Evolutionary conservation across 2,888 invertebrate species (phyloP).

Genomic region (Lasioglossum lativentre): DNA sequence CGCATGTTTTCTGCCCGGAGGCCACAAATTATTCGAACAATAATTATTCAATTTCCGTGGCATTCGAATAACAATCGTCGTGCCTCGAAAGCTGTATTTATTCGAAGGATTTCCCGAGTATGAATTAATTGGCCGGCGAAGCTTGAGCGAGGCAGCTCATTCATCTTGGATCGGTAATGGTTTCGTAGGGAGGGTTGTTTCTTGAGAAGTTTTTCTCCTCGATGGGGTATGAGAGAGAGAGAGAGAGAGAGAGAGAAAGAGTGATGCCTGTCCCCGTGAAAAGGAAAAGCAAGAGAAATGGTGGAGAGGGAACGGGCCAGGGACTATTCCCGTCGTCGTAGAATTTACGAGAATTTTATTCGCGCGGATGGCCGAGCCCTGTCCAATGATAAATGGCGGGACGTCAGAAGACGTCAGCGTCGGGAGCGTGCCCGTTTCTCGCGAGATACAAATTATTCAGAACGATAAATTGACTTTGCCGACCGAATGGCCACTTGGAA

Average conservation of each 20-base stretch:
- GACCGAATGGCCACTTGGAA: conserved; percentile 16
- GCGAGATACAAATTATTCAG: conserved; percentile 13
- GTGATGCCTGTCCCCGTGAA: background rate
- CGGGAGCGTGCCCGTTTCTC: background rate
- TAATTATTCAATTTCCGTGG: background rate
- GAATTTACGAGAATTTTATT: conserved; percentile 18
- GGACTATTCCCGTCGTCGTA: background rate
- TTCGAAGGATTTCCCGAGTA: background rate
- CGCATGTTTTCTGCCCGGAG: background rate
- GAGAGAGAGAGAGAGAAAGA: background rate
- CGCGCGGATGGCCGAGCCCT: background rate
- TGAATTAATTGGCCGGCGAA: background rate
- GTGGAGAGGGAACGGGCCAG: background rate
- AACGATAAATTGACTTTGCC: conserved; percentile 19
- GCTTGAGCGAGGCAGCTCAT: background rate
- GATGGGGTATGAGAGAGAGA: background rate
- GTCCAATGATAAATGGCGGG: conserved; percentile 10
- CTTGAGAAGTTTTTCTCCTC: background rate
- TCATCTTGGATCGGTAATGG: conserved; percentile 6
- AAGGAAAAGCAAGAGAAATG: background rate
- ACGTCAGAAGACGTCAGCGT: conserved; percentile 1
- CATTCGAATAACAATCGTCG: conserved; percentile 5
- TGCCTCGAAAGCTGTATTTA: background rate
- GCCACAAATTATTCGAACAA: background rate
- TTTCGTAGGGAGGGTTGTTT: background rate